phyloP scores from a whole-genome alignment of 1,140 invertebrate species.

The Plectus sambesii region DNA sequence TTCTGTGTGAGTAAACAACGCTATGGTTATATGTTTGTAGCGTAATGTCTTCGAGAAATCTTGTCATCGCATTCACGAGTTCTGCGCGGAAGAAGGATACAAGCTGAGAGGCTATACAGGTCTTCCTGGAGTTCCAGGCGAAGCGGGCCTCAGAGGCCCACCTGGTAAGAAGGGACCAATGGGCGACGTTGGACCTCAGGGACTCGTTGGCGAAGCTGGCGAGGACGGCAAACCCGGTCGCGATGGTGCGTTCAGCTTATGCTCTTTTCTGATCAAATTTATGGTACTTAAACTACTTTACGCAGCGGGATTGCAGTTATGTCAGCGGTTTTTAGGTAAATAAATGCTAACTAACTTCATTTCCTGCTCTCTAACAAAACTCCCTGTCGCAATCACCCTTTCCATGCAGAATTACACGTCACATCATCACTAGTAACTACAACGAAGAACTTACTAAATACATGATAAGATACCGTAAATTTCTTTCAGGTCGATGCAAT shows the following conservation, averaged over 20 bases:
- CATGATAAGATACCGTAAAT: neutral
- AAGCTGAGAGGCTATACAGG: conserved; percentile 37
- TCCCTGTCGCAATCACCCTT: neutral
- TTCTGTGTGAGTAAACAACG: too few relatives aligned
- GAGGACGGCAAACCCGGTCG: conserved; percentile 34
- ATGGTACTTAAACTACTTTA: neutral
- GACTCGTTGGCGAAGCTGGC: conserved; percentile 29
- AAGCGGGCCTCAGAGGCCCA: conserved; percentile 6
- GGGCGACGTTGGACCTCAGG: conserved; percentile 19
- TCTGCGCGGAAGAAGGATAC: conserved; percentile 38
- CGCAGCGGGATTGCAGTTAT: too few relatives aligned
- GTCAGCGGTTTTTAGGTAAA: too few relatives aligned
- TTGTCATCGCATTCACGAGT: conserved; percentile 37
- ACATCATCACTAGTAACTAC: neutral
- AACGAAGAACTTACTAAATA: neutral
- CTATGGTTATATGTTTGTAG: too few relatives aligned
- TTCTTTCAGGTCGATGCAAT: conserved; percentile 30
- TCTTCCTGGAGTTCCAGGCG: conserved; percentile 16
- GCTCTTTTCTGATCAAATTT: neutral
- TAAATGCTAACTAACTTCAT: too few relatives aligned
- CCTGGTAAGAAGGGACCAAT: conserved; percentile 12
- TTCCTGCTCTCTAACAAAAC: neutral
- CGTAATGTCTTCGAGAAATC: conserved; percentile 43
- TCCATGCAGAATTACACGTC: conserved; percentile 1
- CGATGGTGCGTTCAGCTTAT: conserved; percentile 17